Percentiles rank a stretch among this genome's conserved stretches.
phyloP scores from a whole-genome alignment of 2,888 invertebrate genomes.

The Drosophila colorata region DNA sequence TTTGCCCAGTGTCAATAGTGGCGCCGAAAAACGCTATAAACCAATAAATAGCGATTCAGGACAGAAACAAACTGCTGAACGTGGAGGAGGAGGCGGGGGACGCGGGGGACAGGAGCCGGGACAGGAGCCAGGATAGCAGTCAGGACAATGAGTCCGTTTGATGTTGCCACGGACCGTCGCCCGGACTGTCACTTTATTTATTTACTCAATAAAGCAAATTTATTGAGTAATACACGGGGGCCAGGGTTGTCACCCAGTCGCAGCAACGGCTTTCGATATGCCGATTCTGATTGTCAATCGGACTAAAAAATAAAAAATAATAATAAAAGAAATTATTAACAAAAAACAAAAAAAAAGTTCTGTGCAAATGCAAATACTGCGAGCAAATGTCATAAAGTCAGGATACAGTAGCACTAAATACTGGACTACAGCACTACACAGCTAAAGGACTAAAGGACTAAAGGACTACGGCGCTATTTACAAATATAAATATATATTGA shows the following conservation, averaged over 20 bases:
- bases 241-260: not conserved
- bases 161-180: conserved; percentile 11
- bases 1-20: conserved; percentile 41
- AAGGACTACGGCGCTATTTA: conserved; percentile 23
- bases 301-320: conserved; percentile 2
- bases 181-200: conserved; percentile 65
- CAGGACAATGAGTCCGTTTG: conserved; percentile 39
- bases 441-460: conserved; percentile 22
- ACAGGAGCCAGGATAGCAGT: conserved; percentile 14
- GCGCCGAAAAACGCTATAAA: conserved; percentile 32
- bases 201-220: conserved; percentile 78
- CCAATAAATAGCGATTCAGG: conserved; percentile 47
- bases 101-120: not conserved
- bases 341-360: conserved; percentile 35
- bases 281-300: conserved; percentile 28
- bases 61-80: conserved; percentile 8
- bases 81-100: not conserved
- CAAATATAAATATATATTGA: conserved; percentile 6
- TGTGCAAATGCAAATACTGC: conserved; percentile 68
- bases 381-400: conserved; percentile 74
- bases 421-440: conserved; percentile 43
- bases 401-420: conserved; percentile 60
- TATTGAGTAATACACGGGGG: conserved; percentile 62
- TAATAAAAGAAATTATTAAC: not conserved
- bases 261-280: conserved; percentile 21